Base-by-base conservation (phyloP, 2,888 invertebrate species). In the Xylota sylvarum region DNA sequence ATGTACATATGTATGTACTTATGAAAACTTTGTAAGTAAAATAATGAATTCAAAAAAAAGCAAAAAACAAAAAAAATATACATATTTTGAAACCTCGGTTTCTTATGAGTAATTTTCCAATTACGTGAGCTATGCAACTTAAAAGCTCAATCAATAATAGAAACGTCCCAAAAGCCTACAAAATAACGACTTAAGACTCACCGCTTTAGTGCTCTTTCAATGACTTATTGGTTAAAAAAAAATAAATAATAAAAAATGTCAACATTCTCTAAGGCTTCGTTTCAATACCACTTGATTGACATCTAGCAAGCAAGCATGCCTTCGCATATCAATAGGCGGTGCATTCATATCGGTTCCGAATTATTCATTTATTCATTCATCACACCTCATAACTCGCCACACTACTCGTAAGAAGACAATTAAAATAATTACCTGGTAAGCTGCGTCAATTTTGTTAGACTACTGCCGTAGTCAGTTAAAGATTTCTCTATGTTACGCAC, bases 361-460 rank as follows among this genome's bases (percentile, higher is more conserved):
- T 56, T 65, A 64, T 56, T 65, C 48, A 48, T 27, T 56, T 65
- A 76, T 35, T 65, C 65, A 58, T 12, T 4, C 35, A 60, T 35
- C 40, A 30, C 30, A 52, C 52, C 19, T n/a, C 40, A 58, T 2
- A 48, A 32, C 6, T 43, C 7, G 19, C 17, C 12, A 55, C 35
- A 62, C 55, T 43, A 48, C n/a, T n/a, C n/a, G n/a, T n/a, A n/a
- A 32, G 48, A 10, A 55, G 9, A 10, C 64, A 64, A 74, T 77
- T 17, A 52, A 52, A 76, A 23, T 64, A 73, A 89, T 88, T 87
- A 92, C 91, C 89, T 90, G 72, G 90, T 90, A 35, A 87, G 88
- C 78, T 89, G 89, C 6, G 88, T 56, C 32, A 92, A 43, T 74
- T 84, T 89, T 35, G 67, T 85, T 23, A 91, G 85, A 70, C 88